These are phyloP conservation scores for Sycobia sp. DNA, from an alignment of 1,140 invertebrate genomes.

Conservation along the genomic window DNA sequence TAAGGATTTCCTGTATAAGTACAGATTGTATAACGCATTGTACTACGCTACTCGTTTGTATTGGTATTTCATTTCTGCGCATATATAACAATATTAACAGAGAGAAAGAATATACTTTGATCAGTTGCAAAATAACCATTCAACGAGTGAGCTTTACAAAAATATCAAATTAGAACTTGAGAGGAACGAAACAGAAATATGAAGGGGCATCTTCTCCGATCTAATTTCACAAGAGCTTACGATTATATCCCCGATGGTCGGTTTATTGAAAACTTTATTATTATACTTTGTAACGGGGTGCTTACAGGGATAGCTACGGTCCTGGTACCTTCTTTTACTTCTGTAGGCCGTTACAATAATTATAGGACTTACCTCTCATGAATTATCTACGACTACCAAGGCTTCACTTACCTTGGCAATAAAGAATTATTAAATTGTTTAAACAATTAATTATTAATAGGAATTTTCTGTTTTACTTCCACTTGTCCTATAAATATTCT, in stretches of 20 bases:
- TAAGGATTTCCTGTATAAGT: slow-evolving; percentile 49
- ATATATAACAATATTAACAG: background rate
- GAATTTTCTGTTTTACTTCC: too few species aligned
- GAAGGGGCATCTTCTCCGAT: background rate
- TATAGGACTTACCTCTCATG: too few species aligned
- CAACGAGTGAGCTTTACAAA: background rate
- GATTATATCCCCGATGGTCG: background rate
- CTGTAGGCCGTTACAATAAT: too few species aligned
- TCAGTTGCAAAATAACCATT: background rate
- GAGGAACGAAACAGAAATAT: background rate
- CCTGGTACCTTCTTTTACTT: too few species aligned
- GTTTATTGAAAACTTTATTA: too few species aligned
- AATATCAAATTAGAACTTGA: slow-evolving; percentile 1
- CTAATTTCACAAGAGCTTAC: background rate
- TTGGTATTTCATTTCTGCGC: slow-evolving; percentile 36
- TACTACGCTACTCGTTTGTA: slow-evolving; percentile 43
- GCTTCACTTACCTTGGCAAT: too few species aligned
- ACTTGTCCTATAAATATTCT: too few species aligned
- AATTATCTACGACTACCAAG: too few species aligned
- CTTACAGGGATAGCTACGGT: too few species aligned
- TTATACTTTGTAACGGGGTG: too few species aligned
- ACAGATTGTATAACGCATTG: slow-evolving; percentile 44
- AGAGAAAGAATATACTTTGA: background rate
- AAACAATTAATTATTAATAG: too few species aligned
- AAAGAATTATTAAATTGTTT: too few species aligned